Conservation (phyloP, 2,113 vertebrate genomes). For the Beaufortia kweichowensis region DNA sequence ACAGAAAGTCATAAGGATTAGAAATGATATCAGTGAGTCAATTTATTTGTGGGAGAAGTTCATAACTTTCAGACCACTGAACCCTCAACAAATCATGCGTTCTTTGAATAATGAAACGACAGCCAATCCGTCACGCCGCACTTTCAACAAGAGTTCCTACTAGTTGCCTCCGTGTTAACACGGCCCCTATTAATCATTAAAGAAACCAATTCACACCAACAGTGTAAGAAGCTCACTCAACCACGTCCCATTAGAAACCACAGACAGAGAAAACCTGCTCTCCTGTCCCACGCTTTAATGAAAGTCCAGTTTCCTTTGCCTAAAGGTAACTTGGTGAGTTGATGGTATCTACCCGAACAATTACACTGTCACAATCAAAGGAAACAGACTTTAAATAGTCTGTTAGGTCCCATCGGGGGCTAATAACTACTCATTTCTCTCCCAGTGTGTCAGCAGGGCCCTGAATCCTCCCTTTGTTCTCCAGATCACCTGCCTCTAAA, state of each 20-base stretch:
- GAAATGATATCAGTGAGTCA: too few species aligned
- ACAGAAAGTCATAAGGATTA: too few species aligned
- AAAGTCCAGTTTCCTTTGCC: constrained; percentile 82
- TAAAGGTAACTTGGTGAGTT: constrained; percentile 71
- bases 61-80: constrained; percentile 3
- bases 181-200: constrained; percentile 51
- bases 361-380: constrained; percentile 88
- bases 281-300: constrained; percentile 76
- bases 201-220: constrained; percentile 53
- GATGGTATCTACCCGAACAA: constrained; percentile 81
- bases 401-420: constrained; percentile 73
- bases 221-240: constrained; percentile 60
- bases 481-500: constrained; percentile 79
- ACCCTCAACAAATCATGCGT: not conserved
- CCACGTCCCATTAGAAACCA: constrained; percentile 71
- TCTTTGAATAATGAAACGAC: not conserved
- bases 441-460: constrained; percentile 77
- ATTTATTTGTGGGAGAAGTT: too few species aligned
- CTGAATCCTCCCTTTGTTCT: constrained; percentile 81
- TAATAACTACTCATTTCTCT: constrained; percentile 81
- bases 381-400: constrained; percentile 80
- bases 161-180: constrained; percentile 34
- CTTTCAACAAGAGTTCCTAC: constrained; percentile 34
- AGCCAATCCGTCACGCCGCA: constrained; percentile 7
- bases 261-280: constrained; percentile 73